These are phyloP conservation scores for Forbesichthys agassizii DNA, from an alignment of 2,113 vertebrate genomes.

Conservation along the genomic window DNA sequence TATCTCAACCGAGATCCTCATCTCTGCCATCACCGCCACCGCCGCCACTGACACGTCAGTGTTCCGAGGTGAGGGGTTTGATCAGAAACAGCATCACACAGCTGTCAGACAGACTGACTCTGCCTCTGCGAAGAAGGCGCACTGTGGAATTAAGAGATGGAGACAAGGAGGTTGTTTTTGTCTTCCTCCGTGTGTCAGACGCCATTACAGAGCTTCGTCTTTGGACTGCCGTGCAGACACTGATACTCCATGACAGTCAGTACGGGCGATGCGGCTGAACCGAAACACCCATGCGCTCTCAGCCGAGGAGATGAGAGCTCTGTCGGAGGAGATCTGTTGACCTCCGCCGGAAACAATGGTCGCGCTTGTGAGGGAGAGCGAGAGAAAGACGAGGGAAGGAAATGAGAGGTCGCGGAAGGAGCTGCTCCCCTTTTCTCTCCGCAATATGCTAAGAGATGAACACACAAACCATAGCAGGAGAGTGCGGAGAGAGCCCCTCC, in stretches of 20 bases:
- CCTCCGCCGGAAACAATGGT: constrained; percentile 42
- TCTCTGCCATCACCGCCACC: constrained; percentile 48
- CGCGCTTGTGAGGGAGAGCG: constrained; percentile 23
- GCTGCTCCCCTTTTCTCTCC: not conserved
- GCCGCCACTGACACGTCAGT: constrained; percentile 38
- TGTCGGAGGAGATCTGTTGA: constrained; percentile 47
- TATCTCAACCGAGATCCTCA: constrained; percentile 57
- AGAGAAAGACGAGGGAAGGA: not conserved
- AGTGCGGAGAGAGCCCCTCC: constrained; percentile 23
- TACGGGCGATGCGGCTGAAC: constrained; percentile 16
- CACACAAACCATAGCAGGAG: constrained; percentile 1
- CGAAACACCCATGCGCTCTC: constrained; percentile 12
- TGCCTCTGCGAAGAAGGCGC: constrained; percentile 29
- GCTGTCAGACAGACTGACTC: constrained; percentile 30
- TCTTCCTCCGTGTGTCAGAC: constrained; percentile 23
- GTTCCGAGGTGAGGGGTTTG: constrained; percentile 56
- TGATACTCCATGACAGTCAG: constrained; percentile 17
- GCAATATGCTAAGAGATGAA: constrained; percentile 13
- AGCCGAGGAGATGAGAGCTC: constrained; percentile 28
- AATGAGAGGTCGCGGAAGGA: not conserved
- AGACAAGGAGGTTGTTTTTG: constrained; percentile 25
- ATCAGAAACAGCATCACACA: constrained; percentile 56
- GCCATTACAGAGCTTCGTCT: constrained; percentile 38
- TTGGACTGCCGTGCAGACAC: constrained; percentile 20
- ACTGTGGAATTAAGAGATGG: constrained; percentile 50